Conservation (phyloP, 2,888 invertebrate genomes). For the Busseola fusca region DNA sequence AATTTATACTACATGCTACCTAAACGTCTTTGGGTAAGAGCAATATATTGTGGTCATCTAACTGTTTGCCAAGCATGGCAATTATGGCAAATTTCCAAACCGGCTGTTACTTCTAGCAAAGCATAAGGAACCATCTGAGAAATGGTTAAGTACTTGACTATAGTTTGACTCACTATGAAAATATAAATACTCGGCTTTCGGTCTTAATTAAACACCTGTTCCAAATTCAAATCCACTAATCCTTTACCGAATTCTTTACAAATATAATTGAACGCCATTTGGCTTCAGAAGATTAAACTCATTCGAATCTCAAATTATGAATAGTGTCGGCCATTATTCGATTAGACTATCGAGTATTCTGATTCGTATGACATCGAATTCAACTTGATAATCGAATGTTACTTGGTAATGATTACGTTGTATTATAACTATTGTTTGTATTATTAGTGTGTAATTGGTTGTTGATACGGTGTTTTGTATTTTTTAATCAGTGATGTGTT, state of each 20-base stretch:
- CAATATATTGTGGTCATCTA: background rate
- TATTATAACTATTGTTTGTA: slow-evolving; percentile 17
- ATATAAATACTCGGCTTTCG: too few species aligned
- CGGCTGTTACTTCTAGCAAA: background rate
- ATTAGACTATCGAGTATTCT: slow-evolving; percentile 61
- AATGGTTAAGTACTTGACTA: too few species aligned
- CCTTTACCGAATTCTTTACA: slow-evolving; percentile 58
- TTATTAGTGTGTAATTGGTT: slow-evolving; percentile 26
- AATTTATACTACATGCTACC: background rate
- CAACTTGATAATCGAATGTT: slow-evolving; percentile 55
- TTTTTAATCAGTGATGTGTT: slow-evolving; percentile 1
- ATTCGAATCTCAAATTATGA: slow-evolving; percentile 75
- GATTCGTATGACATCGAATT: slow-evolving; percentile 61
- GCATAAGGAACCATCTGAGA: slow-evolving; percentile 1
- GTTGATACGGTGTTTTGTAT: slow-evolving; percentile 13
- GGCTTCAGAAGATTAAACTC: slow-evolving; percentile 60
- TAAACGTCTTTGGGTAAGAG: background rate
- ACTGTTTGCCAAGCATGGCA: slow-evolving; percentile 17
- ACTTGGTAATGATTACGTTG: slow-evolving; percentile 51
- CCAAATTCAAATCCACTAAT: slow-evolving; percentile 58
- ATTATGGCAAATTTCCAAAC: slow-evolving; percentile 34
- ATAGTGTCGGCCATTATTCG: slow-evolving; percentile 58
- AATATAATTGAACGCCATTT: slow-evolving; percentile 61
- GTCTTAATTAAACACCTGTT: slow-evolving; percentile 64
- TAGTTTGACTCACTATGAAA: too few species aligned